Percentiles rank a stretch among this genome's conserved stretches.
Evolutionary conservation across 2,888 invertebrate species (phyloP).

Genomic region (Pecten maximus): DNA sequence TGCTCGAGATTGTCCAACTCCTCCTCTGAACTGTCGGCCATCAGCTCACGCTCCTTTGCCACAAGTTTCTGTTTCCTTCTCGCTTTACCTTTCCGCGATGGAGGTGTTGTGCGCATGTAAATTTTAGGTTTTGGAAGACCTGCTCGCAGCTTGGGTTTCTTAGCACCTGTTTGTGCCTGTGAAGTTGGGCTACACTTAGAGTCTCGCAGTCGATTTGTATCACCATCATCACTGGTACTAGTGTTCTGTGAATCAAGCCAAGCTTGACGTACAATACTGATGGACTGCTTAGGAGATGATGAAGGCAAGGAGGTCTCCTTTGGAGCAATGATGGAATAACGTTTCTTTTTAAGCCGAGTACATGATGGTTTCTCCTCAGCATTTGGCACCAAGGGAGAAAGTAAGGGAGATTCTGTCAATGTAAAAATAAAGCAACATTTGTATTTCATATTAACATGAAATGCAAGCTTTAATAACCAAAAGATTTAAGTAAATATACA

Average conservation of each 20-base stretch:
- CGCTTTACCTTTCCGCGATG: slow-evolving; percentile 47
- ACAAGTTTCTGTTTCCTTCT: slow-evolving; percentile 62
- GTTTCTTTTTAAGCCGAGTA: not conserved
- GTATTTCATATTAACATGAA: not conserved
- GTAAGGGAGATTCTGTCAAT: not conserved
- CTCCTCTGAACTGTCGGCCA: slow-evolving; percentile 69
- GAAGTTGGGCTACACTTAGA: slow-evolving; percentile 51
- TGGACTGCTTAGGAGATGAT: not conserved
- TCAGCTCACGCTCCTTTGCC: slow-evolving; percentile 61
- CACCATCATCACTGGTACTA: slow-evolving; percentile 58
- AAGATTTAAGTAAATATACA: too few species aligned
- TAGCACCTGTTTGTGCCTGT: slow-evolving; percentile 42
- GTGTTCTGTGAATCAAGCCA: slow-evolving; percentile 63
- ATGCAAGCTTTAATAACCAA: not conserved
- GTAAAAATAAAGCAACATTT: not conserved
- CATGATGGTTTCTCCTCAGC: not conserved
- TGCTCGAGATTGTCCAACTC: slow-evolving; percentile 62
- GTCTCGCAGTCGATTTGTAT: slow-evolving; percentile 53
- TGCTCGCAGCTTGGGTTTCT: slow-evolving; percentile 56
- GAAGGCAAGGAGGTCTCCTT: not conserved
- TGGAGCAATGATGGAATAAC: not conserved
- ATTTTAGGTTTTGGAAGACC: slow-evolving; percentile 70
- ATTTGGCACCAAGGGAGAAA: not conserved
- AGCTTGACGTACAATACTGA: slow-evolving; percentile 65
- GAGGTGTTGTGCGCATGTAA: slow-evolving; percentile 58